A percentile compares a stretch with the other conserved stretches of the same genome.
These are phyloP conservation scores for Leuciscus idus DNA, from an alignment of 2,113 vertebrate genomes.

Conservation along the genomic window DNA sequence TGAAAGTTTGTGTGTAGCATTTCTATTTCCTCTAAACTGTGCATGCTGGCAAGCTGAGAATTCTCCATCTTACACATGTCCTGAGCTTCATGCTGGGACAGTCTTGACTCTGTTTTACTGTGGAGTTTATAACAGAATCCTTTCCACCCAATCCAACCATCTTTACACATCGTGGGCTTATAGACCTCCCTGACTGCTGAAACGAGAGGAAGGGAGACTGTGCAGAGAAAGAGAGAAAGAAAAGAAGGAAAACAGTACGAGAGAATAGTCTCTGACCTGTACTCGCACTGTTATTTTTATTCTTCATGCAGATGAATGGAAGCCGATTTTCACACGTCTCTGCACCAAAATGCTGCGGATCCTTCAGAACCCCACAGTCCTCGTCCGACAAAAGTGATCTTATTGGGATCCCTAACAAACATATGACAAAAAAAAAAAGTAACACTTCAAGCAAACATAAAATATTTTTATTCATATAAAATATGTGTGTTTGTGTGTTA, in stretches of 20 bases:
- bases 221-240: background rate
- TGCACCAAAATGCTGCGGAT: conserved; percentile 77
- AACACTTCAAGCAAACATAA: background rate
- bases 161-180: conserved; percentile 79
- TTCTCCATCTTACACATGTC: conserved; percentile 68
- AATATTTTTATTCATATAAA: no score
- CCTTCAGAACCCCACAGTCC: conserved; percentile 82
- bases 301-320: conserved; percentile 90
- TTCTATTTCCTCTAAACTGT: conserved; percentile 87
- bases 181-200: conserved; percentile 78
- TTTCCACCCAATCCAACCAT: conserved; percentile 81
- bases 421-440: background rate
- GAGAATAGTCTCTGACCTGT: conserved; percentile 67
- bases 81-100: conserved; percentile 69
- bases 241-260: background rate
- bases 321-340: conserved; percentile 78
- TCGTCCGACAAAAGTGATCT: conserved; percentile 64
- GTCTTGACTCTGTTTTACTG: conserved; percentile 42
- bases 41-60: conserved; percentile 83
- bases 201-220: background rate
- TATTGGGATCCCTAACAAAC: conserved; percentile 71
- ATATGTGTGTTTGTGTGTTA: no score
- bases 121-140: conserved; percentile 81
- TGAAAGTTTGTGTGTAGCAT: conserved; percentile 83
- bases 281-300: conserved; percentile 59